A percentile compares a stretch with the other conserved stretches of the same genome.
These are phyloP conservation scores for Pangasius sanitwongsei DNA, from an alignment of 2,797 vertebrate species.

Conservation along the genomic window DNA sequence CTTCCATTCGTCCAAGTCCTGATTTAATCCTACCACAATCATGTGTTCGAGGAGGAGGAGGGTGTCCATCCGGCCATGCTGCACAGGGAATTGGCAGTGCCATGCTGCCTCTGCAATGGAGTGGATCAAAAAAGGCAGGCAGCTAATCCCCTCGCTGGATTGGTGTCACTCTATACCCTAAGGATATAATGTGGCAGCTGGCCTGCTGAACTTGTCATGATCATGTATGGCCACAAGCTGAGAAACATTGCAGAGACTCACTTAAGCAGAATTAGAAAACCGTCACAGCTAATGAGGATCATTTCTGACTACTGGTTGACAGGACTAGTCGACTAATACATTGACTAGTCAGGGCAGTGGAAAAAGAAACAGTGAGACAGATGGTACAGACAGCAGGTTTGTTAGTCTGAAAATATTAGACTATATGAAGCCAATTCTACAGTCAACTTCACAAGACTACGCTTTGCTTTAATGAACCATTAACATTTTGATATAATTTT, in stretches of 20 bases:
- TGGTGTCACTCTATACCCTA: constrained; percentile 68
- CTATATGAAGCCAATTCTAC: neutral
- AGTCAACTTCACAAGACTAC: neutral
- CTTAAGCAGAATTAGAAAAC: neutral
- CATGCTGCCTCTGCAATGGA: constrained; percentile 59
- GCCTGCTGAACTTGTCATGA: constrained; percentile 55
- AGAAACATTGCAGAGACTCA: neutral
- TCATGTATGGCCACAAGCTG: constrained; percentile 50
- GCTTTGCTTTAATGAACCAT: neutral
- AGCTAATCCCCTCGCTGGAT: constrained; percentile 54
- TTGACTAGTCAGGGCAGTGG: neutral
- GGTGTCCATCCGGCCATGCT: constrained; percentile 60
- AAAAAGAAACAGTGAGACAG: neutral
- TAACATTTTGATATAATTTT: neutral
- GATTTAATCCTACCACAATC: constrained; percentile 71
- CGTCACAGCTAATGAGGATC: neutral
- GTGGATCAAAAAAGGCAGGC: constrained; percentile 55
- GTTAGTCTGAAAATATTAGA: neutral
- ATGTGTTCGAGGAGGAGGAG: constrained; percentile 61
- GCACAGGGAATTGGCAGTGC: constrained; percentile 60
- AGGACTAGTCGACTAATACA: neutral
- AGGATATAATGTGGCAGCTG: constrained; percentile 75
- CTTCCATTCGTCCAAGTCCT: constrained; percentile 66
- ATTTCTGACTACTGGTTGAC: neutral
- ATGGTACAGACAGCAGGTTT: neutral